A percentile compares a stretch with the other conserved stretches of the same genome.
Evolutionary conservation across 2,888 invertebrate genomes (phyloP).

Genomic region (Agrochola lota): DNA sequence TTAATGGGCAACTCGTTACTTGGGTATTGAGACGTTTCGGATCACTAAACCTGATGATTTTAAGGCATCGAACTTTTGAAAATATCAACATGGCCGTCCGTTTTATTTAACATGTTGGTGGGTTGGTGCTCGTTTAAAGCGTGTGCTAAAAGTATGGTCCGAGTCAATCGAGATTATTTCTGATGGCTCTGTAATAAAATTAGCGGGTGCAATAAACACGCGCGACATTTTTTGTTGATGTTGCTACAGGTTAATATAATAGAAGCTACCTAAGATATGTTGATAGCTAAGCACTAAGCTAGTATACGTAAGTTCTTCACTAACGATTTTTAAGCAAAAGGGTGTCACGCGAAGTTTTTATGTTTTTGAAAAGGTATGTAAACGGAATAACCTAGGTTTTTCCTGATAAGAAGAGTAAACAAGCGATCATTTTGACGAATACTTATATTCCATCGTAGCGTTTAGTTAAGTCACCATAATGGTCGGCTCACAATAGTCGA

Average conservation of each 20-base stretch:
- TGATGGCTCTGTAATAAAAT: conserved; percentile 25
- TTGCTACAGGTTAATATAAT: too few relatives aligned
- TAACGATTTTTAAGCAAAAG: background rate
- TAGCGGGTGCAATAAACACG: background rate
- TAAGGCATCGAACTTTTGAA: conserved; percentile 80
- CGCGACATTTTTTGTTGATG: too few relatives aligned
- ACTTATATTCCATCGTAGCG: conserved; percentile 58
- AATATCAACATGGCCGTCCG: conserved; percentile 71
- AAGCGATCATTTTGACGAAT: conserved; percentile 53
- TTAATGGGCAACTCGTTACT: conserved; percentile 90
- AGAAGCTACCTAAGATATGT: too few relatives aligned
- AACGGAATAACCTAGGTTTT: background rate
- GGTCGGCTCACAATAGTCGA: conserved; percentile 79
- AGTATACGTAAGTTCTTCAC: too few relatives aligned
- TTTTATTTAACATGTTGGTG: conserved; percentile 61
- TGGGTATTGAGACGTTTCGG: conserved; percentile 89
- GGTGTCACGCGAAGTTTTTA: background rate
- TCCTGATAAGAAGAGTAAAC: conserved; percentile 26
- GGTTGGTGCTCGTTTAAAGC: conserved; percentile 49
- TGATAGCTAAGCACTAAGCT: too few relatives aligned
- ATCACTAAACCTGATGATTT: conserved; percentile 82
- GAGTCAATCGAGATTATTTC: conserved; percentile 43
- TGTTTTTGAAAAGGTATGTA: background rate
- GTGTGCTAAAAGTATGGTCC: conserved; percentile 41
- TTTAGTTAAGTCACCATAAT: conserved; percentile 79